Evolutionary conservation across 2,113 vertebrate species (phyloP), one percentile per base, ranked within the genome.

Genomic region (Catagonus wagneri): DNA sequence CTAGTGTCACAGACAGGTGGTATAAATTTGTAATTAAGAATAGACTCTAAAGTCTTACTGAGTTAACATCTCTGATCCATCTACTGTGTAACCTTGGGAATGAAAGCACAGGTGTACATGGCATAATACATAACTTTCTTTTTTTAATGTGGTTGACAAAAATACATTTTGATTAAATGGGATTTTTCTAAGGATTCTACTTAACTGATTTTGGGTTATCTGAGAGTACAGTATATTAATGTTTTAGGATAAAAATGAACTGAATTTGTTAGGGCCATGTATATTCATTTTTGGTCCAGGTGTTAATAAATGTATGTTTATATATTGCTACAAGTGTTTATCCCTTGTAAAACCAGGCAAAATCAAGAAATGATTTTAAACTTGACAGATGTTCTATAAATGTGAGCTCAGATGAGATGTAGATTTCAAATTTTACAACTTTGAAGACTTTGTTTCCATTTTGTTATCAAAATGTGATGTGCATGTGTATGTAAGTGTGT

Each of bases 401-500:
- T 13, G 36, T 25, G 69, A 93, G 7, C 34, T 80, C 16, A 60
- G 27, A 29, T 14, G 76, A 9, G 3, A 66, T 96, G 39, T 61
- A 8, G 88, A 72, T 88, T 95, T 94, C 34, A 90, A 90, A 14
- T 27, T 90, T 83, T 56, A 32, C 81, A 25, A 54, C n/a, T 90
- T 86, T 84, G 12, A 81, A 89, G 4, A 29, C 7, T 54, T 75
- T 74, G 22, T 83, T 14, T 93, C 39, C n/a, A 32, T 85, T 90
- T 93, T 78, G 14, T 56, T 93, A 81, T n/a, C 29, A 52, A 94
- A 86, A 13, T 23, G 1, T 54, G 1, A 72, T 60, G 0, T 56
- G 1, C 8, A 44, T 68, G 7, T 25, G 29, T 87, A 17, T 83
- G 36, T 96, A 12, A 61, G 17, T 79, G 3, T 89, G 34, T 68